Evolutionary conservation across 2,888 invertebrate species (phyloP).

Genomic region (Steinernema hermaphroditum): DNA sequence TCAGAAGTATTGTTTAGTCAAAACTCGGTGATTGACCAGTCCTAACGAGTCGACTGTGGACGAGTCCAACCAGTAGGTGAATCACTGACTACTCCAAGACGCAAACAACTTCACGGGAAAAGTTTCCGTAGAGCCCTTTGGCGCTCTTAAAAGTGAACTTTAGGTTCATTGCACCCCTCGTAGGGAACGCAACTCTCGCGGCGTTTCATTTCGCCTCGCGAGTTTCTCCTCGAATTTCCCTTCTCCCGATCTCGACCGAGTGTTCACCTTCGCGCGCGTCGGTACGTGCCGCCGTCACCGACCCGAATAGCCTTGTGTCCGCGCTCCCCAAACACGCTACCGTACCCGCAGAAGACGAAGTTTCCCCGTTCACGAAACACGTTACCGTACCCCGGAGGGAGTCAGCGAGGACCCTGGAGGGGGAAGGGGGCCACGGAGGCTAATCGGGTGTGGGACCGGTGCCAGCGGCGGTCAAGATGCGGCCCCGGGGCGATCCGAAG

Average conservation of each 20-base stretch:
- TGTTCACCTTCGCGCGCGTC: constrained; percentile 24
- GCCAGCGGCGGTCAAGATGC: constrained; percentile 18
- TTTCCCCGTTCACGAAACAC: neutral
- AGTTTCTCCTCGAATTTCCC: constrained; percentile 30
- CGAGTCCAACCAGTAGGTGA: no score
- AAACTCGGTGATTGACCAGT: no score
- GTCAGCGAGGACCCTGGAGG: neutral
- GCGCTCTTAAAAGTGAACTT: neutral
- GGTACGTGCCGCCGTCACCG: constrained; percentile 27
- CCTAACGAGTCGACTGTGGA: no score
- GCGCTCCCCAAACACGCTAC: constrained; percentile 7
- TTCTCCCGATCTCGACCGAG: constrained; percentile 23
- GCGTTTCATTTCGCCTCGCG: neutral
- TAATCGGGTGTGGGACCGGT: constrained; percentile 24
- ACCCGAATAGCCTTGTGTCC: constrained; percentile 20
- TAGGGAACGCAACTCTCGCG: neutral
- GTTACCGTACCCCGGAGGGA: neutral
- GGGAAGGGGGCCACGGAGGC: neutral
- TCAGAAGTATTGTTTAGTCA: no score
- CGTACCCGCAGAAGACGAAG: constrained; percentile 1
- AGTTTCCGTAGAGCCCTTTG: no score
- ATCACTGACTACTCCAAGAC: no score
- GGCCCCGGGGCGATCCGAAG: constrained; percentile 14
- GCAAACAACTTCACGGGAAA: no score
- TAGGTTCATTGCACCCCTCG: constrained; percentile 18